Percentiles rank a stretch among this genome's conserved stretches.
Conservation (phyloP, 2,113 vertebrate species). For the Pampusana beccarii region DNA sequence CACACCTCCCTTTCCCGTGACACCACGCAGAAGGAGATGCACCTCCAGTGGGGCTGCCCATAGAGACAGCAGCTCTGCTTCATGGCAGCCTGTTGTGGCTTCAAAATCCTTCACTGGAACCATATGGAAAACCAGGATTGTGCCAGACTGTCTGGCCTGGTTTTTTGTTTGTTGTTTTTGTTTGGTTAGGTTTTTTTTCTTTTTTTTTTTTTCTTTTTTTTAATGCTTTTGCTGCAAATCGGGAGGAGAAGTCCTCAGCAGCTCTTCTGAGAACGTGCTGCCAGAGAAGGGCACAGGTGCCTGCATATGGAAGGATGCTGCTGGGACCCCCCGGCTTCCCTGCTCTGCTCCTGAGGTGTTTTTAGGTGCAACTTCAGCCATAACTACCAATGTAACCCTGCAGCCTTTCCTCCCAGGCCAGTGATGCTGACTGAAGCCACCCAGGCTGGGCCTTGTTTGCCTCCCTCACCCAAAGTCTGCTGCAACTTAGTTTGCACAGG, state of each 20-base stretch:
- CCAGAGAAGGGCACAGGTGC: not conserved
- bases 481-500: not conserved
- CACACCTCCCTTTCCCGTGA: not conserved
- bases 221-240: not conserved
- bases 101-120: not conserved
- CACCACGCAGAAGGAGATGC: accelerated
- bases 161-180: not conserved
- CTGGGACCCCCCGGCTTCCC: not conserved
- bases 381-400: not conserved
- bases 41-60: not conserved
- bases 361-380: not conserved
- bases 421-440: not conserved
- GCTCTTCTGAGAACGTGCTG: not conserved
- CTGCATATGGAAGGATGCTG: not conserved
- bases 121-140: not conserved
- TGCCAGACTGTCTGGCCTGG: not conserved
- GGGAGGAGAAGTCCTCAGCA: not conserved
- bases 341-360: not conserved
- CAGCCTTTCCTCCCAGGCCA: not conserved
- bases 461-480: not conserved
- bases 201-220: too few species aligned
- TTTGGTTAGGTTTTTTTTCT: not conserved
- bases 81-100: accelerated
- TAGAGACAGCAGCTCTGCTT: not conserved
- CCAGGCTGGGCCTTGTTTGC: not conserved